phyloP scores from a whole-genome alignment of 2,797 vertebrate species.

The Hypotaenidia okinawae region DNA sequence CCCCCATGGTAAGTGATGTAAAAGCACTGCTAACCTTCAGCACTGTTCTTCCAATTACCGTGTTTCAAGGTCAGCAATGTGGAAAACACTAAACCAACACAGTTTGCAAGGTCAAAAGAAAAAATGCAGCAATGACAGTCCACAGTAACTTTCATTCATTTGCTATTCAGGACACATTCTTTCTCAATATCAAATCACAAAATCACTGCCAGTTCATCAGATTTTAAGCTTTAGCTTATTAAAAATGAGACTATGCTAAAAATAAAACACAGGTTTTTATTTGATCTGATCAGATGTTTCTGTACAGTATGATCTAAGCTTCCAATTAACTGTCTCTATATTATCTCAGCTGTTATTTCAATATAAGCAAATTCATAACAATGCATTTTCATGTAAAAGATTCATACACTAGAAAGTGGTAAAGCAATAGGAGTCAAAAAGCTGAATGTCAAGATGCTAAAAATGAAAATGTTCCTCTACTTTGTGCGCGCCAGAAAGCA shows the following conservation, averaged over 20 bases:
- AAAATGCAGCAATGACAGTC: neutral
- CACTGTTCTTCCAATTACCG: neutral
- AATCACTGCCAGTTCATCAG: conserved; percentile 53
- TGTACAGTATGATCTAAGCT: neutral
- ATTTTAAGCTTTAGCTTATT: conserved; percentile 49
- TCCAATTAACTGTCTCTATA: neutral
- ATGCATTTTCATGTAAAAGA: conserved; percentile 1
- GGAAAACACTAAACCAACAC: neutral
- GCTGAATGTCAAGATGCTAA: conserved; percentile 40
- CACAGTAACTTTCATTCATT: conserved; percentile 7
- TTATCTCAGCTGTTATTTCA: conserved; percentile 24
- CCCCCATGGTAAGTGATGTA: neutral
- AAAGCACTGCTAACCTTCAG: neutral
- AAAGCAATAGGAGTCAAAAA: neutral
- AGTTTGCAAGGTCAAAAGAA: conserved; percentile 37
- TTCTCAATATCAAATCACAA: conserved; percentile 42
- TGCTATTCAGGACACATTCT: conserved; percentile 13
- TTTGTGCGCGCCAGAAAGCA: conserved; percentile 10
- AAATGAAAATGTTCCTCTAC: conserved; percentile 19
- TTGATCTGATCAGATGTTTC: conserved; percentile 22
- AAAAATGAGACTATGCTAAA: conserved; percentile 27
- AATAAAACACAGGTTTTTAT: conserved; percentile 18
- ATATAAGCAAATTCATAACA: neutral
- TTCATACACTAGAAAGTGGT: neutral
- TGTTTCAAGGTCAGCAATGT: conserved; percentile 20